Evolutionary conservation across 2,888 invertebrate species (phyloP), one percentile per base, ranked within the genome.

Genomic region (Polyommatus icarus): DNA sequence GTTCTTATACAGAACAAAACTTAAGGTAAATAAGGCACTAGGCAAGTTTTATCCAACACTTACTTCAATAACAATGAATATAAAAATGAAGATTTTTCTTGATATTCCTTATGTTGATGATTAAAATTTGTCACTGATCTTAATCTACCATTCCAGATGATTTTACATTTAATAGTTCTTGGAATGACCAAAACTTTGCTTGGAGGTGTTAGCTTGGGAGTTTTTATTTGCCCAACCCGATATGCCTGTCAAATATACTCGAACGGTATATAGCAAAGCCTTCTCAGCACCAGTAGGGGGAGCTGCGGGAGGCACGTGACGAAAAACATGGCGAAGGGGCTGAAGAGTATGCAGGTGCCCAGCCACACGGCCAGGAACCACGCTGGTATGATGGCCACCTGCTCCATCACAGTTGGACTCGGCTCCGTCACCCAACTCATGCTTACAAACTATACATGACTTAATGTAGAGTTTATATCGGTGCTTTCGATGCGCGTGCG

Each of bases 221-320:
- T 46, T 46, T 12, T 46, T 46, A 46, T 46, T 46, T 46, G 46
- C 46, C 46, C 46, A 46, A 46, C 46, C n/a, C 18, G 8, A 59
- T 59, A 24, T 59, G 59, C 61, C 81, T 78, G 84, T 95, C 85
- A 95, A 84, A 95, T 95, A 84, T 96, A 95, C 87, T 96, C 96
- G 83, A 96, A 95, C 7, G 96, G 96, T 87, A 96, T 96, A 87
- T 95, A 95, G 84, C 95, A 96, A 83, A 96, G 94, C 86, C 96
- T 94, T 82, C 96, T 94, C 78, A 96, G 89, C 83, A 96, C 92
- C 84, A 96, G 90, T 83, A 96, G 95, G 79, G 96, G 96, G 85
- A 96, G 90, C 85, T 96, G 96, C 78, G 97, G 96, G 82, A 96
- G 90, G 86, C 96, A 96, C 79, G 96, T 91, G 81, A 96, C 94